Base-by-base conservation (phyloP, 2,113 vertebrate genomes). In the Oceanites oceanicus region DNA sequence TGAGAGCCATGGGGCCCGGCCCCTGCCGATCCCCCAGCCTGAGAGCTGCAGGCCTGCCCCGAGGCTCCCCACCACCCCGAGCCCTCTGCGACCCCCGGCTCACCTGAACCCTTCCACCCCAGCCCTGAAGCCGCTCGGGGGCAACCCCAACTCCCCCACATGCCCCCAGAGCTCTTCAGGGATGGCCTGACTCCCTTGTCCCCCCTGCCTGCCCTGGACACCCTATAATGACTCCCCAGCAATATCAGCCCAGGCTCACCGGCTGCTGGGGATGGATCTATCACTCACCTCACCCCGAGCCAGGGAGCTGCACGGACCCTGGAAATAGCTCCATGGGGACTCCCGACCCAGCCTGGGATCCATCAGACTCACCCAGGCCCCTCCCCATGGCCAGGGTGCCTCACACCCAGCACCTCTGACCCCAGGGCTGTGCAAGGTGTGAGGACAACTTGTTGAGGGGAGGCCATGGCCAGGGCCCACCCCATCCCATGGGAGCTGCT, bases 1-100 rank as follows among this genome's bases (percentile, higher is more conserved):
- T 21, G 36, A 21, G 32, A 0, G 0, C 40, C 22, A 19, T 30
- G 38, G 26, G 18, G 25, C 12, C 21, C 0, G 0, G 15, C 8
- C 18, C 38, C 15, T 36, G 50, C 32, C 2, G 13, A 36, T 38
- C 25, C 40, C 36, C 26, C 26, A 0, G 6, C 45, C 45, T 0
- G 3, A 75, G 44, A 1, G 0, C 32, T 29, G 27, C 22, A 23
- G 0, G 0, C 12, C 45, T 40, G 42, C 38, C 25, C 34, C 0
- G 0, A 56, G 36, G 58, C 12, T 90, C 10, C 23, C 19, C 50
- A 27, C 2, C 6, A 40, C 8, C 22, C 34, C 0, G 2, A 56
- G 44, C 5, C 20, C 34, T 26, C 36, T 15, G 21, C 2, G 2
- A 55, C 10, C 12, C 10, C 11, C 2, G 1, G 19, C 61, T 88